Base-by-base conservation (phyloP, 2,888 invertebrate species). In the Melieria picta region DNA sequence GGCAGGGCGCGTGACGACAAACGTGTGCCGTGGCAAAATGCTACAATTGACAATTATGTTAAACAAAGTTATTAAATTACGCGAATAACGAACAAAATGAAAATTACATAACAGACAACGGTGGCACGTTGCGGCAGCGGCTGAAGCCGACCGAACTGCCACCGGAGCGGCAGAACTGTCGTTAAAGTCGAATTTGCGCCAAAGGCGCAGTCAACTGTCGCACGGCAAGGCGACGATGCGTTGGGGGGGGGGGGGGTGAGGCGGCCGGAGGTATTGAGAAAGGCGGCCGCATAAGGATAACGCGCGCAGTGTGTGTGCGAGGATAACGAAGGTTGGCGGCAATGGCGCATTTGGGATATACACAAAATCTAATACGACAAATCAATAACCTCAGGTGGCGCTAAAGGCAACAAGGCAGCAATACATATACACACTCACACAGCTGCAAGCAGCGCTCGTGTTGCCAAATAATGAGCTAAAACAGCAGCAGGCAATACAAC, bases 31-130 rank as follows among this genome's bases (percentile, higher is more conserved):
- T 60, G 43, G 66, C 46, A 63, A 72, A 74, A 76, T 74, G 74
- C 74, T 77, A 72, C 74, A 74, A 76, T 77, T 77, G 77, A 74
- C 74, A 77, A 76, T 77, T 72, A 77, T 76, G 78, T 74, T 74
- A 75, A 78, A 74, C 75, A 76, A 77, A 75, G 69, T 76, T 77
- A 75, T 76, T 76, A 76, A 77, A 77, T 76, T 77, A 76, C 68
- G 73, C 72, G 65, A 74, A 71, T 71, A 74, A 71, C 62, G 74
- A 66, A 67, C 64, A 70, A 69, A 73, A 67, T 70, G 72, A 69
- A 72, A 72, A 71, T 73, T 75, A 61, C 50, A 71, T 68, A 71
- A 71, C 55, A 64, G 30, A 30, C 30, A 30, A 30, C 30, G 6
- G 56, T 1, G 7, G n/a, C 13, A 16, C 42, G 42, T 42, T 9